These are phyloP conservation scores for Phymorhynchus buccinoides DNA, from an alignment of 1,140 invertebrate genomes.

Conservation along the genomic window DNA sequence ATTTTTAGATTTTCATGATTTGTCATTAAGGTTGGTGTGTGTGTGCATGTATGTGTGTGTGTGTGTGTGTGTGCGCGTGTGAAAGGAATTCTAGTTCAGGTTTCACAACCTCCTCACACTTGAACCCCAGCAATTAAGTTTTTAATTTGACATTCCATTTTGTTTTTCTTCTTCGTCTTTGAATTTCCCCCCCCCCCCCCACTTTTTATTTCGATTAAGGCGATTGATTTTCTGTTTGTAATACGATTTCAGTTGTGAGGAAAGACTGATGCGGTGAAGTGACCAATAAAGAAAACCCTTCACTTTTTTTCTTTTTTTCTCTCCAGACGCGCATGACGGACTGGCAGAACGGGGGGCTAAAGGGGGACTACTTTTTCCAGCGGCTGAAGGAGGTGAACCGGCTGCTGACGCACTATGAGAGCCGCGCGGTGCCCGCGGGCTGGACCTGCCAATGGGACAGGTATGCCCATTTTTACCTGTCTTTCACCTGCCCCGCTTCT, in stretches of 20 bases:
- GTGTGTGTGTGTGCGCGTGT: constrained; percentile 19
- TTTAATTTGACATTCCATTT: too few species aligned
- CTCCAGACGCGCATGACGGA: constrained; percentile 78
- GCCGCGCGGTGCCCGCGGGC: constrained; percentile 79
- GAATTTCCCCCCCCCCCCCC: too few species aligned
- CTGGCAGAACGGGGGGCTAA: constrained; percentile 78
- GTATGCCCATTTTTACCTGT: constrained; percentile 76
- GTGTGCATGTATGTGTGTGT: background rate
- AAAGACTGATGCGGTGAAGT: too few species aligned
- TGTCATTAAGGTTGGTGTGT: background rate
- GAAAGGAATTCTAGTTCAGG: too few species aligned
- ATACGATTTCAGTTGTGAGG: too few species aligned
- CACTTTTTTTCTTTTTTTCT: too few species aligned
- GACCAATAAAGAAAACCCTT: too few species aligned
- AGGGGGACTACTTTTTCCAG: constrained; percentile 77
- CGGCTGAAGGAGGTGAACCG: constrained; percentile 78
- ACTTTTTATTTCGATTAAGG: background rate
- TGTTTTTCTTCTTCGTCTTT: too few species aligned
- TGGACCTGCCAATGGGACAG: constrained; percentile 85
- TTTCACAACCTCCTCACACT: too few species aligned
- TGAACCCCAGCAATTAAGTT: too few species aligned
- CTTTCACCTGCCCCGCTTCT: constrained; percentile 29
- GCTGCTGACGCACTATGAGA: constrained; percentile 75
- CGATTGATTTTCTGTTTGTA: background rate
- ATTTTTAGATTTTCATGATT: too few species aligned